A percentile compares a stretch with the other conserved stretches of the same genome.
phyloP scores from a whole-genome alignment of 2,888 invertebrate species.

The Sipha maydis region DNA sequence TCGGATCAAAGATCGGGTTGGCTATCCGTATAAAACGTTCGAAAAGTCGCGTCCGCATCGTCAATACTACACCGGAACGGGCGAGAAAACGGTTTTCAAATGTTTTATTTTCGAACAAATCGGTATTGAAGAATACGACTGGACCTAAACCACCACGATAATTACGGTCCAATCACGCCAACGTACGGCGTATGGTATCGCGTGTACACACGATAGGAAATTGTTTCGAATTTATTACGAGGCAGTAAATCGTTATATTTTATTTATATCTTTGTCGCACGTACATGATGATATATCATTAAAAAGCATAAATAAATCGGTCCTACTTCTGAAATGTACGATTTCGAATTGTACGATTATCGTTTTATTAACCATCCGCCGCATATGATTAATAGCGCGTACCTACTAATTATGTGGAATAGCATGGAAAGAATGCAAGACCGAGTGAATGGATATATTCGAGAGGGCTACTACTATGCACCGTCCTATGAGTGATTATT shows the following conservation, averaged over 20 bases:
- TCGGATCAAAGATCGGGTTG: background rate
- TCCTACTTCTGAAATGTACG: background rate
- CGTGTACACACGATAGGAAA: background rate
- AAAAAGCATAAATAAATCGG: background rate
- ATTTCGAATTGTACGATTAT: constrained; percentile 12
- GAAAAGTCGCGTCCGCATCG: background rate
- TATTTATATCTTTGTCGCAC: constrained; percentile 1
- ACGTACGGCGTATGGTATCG: background rate
- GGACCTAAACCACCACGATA: background rate
- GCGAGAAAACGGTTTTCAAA: background rate
- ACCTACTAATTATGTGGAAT: constrained; percentile 20
- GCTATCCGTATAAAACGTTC: background rate
- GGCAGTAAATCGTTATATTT: background rate
- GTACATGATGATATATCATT: background rate
- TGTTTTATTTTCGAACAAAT: background rate
- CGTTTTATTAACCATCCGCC: constrained; percentile 10
- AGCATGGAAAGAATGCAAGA: background rate
- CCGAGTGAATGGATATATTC: background rate
- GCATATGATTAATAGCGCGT: constrained; percentile 14
- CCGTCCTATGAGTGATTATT: background rate
- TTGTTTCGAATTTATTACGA: constrained; percentile 25
- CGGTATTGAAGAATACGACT: background rate
- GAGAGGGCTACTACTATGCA: background rate
- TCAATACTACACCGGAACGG: no score
- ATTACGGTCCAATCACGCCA: constrained; percentile 12